These are phyloP conservation scores for Scaptomyza montana DNA, from an alignment of 1,140 invertebrate species.

Conservation along the genomic window DNA sequence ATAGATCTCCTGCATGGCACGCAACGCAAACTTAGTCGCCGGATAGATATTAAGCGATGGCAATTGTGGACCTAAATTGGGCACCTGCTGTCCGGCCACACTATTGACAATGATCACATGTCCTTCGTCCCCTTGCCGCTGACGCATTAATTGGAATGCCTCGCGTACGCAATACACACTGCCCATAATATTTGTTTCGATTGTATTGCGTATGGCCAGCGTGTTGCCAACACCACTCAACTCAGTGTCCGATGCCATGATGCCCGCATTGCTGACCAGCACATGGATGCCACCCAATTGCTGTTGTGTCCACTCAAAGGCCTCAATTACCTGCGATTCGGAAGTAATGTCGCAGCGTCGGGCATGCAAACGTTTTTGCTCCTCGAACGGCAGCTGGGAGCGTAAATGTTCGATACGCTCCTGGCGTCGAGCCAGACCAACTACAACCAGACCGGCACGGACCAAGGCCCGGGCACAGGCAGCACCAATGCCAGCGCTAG, in stretches of 20 bases:
- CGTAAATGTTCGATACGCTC: slow-evolving; percentile 85
- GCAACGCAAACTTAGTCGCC: slow-evolving; percentile 86
- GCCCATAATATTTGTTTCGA: slow-evolving; percentile 89
- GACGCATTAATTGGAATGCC: slow-evolving; percentile 88
- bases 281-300: slow-evolving; percentile 88
- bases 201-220: slow-evolving; percentile 69
- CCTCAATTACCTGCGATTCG: slow-evolving; percentile 86
- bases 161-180: slow-evolving; percentile 88
- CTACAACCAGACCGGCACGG: slow-evolving; percentile 86
- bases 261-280: slow-evolving; percentile 90
- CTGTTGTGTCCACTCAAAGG: slow-evolving; percentile 87
- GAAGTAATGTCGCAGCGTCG: slow-evolving; percentile 87
- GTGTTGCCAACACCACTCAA: slow-evolving; percentile 84
- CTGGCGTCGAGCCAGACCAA: slow-evolving; percentile 88
- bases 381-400: slow-evolving; percentile 26
- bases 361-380: slow-evolving; percentile 83
- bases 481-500: slow-evolving; percentile 86
- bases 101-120: slow-evolving; percentile 85
- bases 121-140: slow-evolving; percentile 85
- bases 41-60: slow-evolving; percentile 85
- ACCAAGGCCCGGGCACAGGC: slow-evolving; percentile 84
- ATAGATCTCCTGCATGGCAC: slow-evolving; percentile 86
- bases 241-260: slow-evolving; percentile 84
- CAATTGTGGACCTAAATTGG: slow-evolving; percentile 70
- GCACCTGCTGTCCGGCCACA: slow-evolving; percentile 77